Percentiles rank a stretch among this genome's conserved stretches.
phyloP scores from a whole-genome alignment of 2,888 invertebrate species.

The Trichopoda pennipes region DNA sequence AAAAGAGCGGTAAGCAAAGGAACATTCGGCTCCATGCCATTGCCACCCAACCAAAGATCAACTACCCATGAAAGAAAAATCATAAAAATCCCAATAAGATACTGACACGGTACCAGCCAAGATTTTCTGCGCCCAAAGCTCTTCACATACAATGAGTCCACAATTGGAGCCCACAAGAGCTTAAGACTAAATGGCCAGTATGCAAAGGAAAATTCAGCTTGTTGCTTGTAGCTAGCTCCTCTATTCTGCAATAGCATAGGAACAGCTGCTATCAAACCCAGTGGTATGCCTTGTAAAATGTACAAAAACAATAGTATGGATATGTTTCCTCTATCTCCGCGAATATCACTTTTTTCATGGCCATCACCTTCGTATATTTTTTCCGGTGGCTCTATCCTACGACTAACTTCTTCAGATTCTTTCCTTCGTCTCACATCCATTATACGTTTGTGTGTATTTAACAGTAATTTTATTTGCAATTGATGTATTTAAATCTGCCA shows the following conservation, averaged over 20 bases:
- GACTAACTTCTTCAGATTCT: conserved; percentile 50
- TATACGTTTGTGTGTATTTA: neutral
- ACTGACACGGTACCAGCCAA: conserved; percentile 97
- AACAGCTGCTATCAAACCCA: conserved; percentile 95
- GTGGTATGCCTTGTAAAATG: conserved; percentile 95
- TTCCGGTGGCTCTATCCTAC: conserved; percentile 34
- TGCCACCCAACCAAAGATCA: conserved; percentile 88
- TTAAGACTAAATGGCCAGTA: conserved; percentile 97
- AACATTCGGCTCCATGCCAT: conserved; percentile 85
- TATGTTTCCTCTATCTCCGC: conserved; percentile 91
- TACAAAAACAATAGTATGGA: conserved; percentile 94
- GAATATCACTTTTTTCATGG: conserved; percentile 81
- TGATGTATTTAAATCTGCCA: no score
- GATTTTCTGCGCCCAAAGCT: conserved; percentile 96
- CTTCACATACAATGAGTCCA: conserved; percentile 93
- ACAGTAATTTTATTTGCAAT: neutral
- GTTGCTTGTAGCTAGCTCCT: conserved; percentile 96
- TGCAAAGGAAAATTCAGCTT: conserved; percentile 96
- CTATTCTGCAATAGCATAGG: conserved; percentile 97
- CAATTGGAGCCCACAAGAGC: conserved; percentile 98
- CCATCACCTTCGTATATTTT: conserved; percentile 66
- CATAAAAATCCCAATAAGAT: conserved; percentile 94
- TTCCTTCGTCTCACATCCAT: conserved; percentile 69
- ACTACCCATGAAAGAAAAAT: conserved; percentile 89
- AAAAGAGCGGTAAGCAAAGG: conserved; percentile 91